Evolutionary conservation across 1,140 invertebrate species (phyloP).

Genomic region (Eumaeus atala): DNA sequence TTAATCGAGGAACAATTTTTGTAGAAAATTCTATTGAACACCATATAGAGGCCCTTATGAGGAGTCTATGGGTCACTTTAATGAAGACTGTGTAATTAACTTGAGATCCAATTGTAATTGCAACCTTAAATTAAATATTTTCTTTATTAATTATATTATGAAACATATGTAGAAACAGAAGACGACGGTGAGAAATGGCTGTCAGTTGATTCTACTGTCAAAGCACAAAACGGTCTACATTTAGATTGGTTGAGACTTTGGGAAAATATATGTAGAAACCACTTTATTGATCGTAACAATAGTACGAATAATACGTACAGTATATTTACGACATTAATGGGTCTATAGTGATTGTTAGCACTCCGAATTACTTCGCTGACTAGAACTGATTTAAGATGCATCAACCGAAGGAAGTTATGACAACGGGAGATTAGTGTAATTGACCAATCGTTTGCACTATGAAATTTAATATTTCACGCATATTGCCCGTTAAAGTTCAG

Average conservation of each 20-base stretch:
- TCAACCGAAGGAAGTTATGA: too few relatives aligned
- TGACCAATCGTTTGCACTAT: too few relatives aligned
- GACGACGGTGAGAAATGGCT: slow-evolving; percentile 35
- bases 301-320: not conserved
- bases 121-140: not conserved
- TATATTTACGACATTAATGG: too few relatives aligned
- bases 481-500: too few relatives aligned
- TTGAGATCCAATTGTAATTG: not conserved
- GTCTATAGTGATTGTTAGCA: too few relatives aligned
- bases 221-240: slow-evolving; percentile 32
- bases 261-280: slow-evolving; percentile 41
- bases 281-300: slow-evolving; percentile 43
- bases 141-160: slow-evolving; percentile 25
- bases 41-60: slow-evolving; percentile 18
- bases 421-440: too few relatives aligned
- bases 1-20: slow-evolving; percentile 24
- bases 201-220: slow-evolving; percentile 28
- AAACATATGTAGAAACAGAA: slow-evolving; percentile 20
- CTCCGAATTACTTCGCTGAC: too few relatives aligned
- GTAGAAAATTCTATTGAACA: slow-evolving; percentile 20
- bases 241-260: slow-evolving; percentile 37
- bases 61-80: slow-evolving; percentile 40
- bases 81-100: slow-evolving; percentile 41
- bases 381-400: too few relatives aligned
- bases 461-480: too few relatives aligned